Base-by-base conservation (phyloP, 2,113 vertebrate genomes). In the Spheniscus mendiculus region DNA sequence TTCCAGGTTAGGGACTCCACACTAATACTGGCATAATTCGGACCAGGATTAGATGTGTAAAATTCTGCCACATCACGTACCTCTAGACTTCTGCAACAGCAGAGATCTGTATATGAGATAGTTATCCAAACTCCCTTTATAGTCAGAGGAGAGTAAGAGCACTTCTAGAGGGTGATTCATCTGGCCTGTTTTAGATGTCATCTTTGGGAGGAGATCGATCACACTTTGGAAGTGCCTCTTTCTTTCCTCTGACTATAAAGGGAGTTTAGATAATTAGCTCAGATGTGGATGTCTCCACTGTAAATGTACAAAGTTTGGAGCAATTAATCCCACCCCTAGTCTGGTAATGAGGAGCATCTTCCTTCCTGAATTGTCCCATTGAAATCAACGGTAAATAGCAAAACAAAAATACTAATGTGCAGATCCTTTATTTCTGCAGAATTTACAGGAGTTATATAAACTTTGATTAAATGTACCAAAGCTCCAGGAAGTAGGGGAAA, bases 161-260 rank as follows among this genome's bases (percentile, higher is more conserved):
- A 15, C 34, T 91, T 91, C 61, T 67, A 61, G 56, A 59, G 29
- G 9, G 49, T 90, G 82, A 94, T 83, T 97, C 84, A 83, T 93
- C 66, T 77, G 49, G 18, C 15, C 53, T 86, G 40, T 82, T 96
- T 87, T 79, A 91, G 70, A 72, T 80, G 44, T 80, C 78, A 94
- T 1, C 93, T 87, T 91, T 83, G 74, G 53, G 66, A 96, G 56
- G 49, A 95, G 66, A 93, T 86, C 82, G 97, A 90, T 95, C 85
- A 94, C 30, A 38, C 23, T 77, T 85, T 93, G 74, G 44, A 95
- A 94, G 14, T 49, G 34, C 40, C 53, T 91, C 3, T 90, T 93
- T 93, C 65, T 92, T 89, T 82, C 32, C 19, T 80, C 23, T 86
- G n/a, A 73, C 82, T 87, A 34, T 87, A 85, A 86, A 70, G 27